Percentiles rank a stretch among this genome's conserved stretches.
Conservation (phyloP, 2,888 invertebrate species). For the Polymixis lichenea region DNA sequence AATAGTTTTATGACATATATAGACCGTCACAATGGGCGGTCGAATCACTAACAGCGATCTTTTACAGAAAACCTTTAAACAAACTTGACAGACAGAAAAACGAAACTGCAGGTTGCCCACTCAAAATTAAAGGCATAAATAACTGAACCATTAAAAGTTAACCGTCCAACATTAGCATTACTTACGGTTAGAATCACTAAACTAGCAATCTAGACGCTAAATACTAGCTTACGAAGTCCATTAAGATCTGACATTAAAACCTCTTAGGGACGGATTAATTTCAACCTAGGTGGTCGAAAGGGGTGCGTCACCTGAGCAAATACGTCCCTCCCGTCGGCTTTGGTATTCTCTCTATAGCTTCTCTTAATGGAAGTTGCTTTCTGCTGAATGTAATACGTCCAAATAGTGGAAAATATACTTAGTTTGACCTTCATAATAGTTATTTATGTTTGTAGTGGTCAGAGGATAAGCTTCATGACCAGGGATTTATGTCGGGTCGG, state of each 20-base stretch:
- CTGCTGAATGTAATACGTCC: slow-evolving; percentile 9
- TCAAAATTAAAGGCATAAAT: background rate
- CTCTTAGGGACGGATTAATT: slow-evolving; percentile 39
- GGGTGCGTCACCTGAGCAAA: slow-evolving; percentile 58
- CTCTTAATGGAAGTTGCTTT: slow-evolving; percentile 47
- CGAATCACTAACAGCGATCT: background rate
- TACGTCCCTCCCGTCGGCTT: slow-evolving; percentile 46
- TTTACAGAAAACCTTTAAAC: background rate
- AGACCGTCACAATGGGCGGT: too few species aligned
- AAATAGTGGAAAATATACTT: background rate
- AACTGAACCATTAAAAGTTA: background rate
- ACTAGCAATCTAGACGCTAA: slow-evolving; percentile 22
- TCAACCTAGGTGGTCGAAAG: slow-evolving; percentile 22
- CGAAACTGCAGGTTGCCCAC: background rate
- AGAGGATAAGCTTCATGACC: background rate
- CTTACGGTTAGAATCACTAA: slow-evolving; percentile 33
- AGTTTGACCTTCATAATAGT: background rate
- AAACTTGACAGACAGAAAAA: background rate
- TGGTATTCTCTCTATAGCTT: slow-evolving; percentile 64
- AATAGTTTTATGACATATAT: background rate
- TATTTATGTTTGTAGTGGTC: background rate
- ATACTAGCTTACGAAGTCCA: slow-evolving; percentile 36
- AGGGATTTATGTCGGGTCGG: background rate
- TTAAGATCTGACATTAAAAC: slow-evolving; percentile 49
- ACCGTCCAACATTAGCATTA: background rate